Evolutionary conservation across 2,888 invertebrate species (phyloP).

Genomic region (Stramonita haemastoma): DNA sequence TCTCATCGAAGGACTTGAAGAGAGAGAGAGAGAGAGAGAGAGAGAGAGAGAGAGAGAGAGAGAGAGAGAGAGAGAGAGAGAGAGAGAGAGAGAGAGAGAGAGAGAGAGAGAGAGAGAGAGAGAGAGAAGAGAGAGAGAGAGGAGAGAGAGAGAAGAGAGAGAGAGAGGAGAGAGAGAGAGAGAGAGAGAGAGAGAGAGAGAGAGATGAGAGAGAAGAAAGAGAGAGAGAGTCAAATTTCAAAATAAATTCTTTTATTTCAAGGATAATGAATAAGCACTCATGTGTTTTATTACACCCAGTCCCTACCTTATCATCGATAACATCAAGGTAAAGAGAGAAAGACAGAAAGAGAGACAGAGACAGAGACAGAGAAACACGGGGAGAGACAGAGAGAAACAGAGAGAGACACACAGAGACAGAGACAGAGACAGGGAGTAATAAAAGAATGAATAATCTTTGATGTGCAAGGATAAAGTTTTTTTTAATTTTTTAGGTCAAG

Average conservation of each 20-base stretch:
- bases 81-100: too few species aligned
- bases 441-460: too few species aligned
- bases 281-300: too few species aligned
- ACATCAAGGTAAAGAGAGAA: not conserved
- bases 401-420: not conserved
- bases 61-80: too few species aligned
- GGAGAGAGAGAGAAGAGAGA: not conserved
- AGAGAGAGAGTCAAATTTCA: not conserved
- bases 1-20: too few species aligned
- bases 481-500: too few species aligned
- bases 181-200: not conserved
- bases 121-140: not conserved
- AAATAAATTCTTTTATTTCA: too few species aligned
- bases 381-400: not conserved
- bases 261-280: too few species aligned
- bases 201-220: not conserved
- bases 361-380: not conserved
- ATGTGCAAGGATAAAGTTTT: too few species aligned
- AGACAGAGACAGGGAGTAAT: not conserved
- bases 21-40: too few species aligned
- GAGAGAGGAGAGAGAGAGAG: not conserved
- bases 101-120: not conserved
- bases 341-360: not conserved
- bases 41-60: too few species aligned
- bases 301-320: too few species aligned